Conservation (phyloP, 2,113 vertebrate genomes). For the Lycaon pictus region DNA sequence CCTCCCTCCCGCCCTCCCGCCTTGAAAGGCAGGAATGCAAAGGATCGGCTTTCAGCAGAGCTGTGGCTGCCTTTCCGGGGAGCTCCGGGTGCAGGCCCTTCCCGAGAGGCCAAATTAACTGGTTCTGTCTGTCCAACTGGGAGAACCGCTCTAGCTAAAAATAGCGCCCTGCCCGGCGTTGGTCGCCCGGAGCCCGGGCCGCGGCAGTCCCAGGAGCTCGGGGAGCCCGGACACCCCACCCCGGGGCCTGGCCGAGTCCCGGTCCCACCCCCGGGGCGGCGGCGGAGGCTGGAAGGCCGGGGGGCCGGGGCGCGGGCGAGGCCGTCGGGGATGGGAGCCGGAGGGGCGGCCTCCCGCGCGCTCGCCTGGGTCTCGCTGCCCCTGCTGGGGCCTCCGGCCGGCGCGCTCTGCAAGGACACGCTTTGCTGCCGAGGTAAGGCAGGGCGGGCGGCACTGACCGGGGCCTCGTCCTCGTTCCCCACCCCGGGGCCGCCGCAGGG, state of each 20-base stretch:
- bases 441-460: neutral
- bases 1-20: constrained; percentile 68
- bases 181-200: neutral
- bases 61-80: constrained; percentile 67
- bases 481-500: neutral
- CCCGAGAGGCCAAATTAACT: constrained; percentile 73
- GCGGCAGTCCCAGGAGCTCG: neutral
- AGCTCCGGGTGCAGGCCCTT: constrained; percentile 72
- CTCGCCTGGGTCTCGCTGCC: constrained; percentile 80
- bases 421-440: constrained; percentile 76
- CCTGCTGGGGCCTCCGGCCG: constrained; percentile 71
- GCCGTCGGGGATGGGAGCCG: constrained; percentile 73
- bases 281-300: constrained; percentile 61
- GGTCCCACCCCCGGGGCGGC: too few relatives aligned
- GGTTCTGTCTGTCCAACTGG: constrained; percentile 81
- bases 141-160: constrained; percentile 81
- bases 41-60: constrained; percentile 80
- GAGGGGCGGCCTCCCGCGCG: constrained; percentile 59
- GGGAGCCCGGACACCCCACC: neutral
- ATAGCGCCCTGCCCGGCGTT: constrained; percentile 66
- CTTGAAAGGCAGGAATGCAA: constrained; percentile 77
- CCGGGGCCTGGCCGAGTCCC: neutral
- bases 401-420: constrained; percentile 63
- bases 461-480: neutral
- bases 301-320: neutral